Evolutionary conservation across 2,113 vertebrate genomes (phyloP).

Genomic region (Salvelinus namaycush): DNA sequence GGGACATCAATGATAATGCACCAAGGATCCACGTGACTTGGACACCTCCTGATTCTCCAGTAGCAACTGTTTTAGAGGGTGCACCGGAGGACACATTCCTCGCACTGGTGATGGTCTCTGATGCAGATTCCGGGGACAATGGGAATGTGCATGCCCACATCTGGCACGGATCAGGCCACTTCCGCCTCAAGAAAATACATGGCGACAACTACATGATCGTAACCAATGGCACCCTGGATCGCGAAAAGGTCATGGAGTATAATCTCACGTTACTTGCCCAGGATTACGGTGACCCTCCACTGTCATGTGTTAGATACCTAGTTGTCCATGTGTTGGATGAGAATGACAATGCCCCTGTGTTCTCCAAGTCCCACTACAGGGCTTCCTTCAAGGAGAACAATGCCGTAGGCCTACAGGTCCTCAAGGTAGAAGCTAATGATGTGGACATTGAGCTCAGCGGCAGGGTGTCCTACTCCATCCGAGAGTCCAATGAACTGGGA

Average conservation of each 20-base stretch:
- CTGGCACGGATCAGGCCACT: conserved; percentile 76
- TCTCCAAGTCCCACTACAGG: conserved; percentile 75
- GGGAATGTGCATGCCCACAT: conserved; percentile 80
- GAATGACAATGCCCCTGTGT: conserved; percentile 88
- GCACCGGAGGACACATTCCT: conserved; percentile 84
- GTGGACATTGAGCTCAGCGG: conserved; percentile 82
- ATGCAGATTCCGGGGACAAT: conserved; percentile 84
- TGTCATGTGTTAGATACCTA: conserved; percentile 75
- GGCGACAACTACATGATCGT: conserved; percentile 84
- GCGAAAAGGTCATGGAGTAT: conserved; percentile 82
- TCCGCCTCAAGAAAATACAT: conserved; percentile 81
- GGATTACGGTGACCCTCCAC: conserved; percentile 78
- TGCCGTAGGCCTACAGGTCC: conserved; percentile 62
- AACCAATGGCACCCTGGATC: conserved; percentile 82
- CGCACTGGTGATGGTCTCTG: conserved; percentile 82
- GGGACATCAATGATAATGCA: conserved; percentile 86
- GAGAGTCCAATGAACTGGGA: conserved; percentile 55
- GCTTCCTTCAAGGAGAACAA: conserved; percentile 82
- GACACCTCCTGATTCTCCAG: conserved; percentile 66
- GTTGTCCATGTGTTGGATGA: conserved; percentile 82
- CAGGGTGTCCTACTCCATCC: conserved; percentile 82
- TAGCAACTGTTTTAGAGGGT: conserved; percentile 79
- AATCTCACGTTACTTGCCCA: conserved; percentile 80
- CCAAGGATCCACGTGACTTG: conserved; percentile 84
- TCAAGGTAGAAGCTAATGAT: conserved; percentile 80